Percentiles rank a stretch among this genome's conserved stretches.
Evolutionary conservation across 2,113 vertebrate species (phyloP).

Genomic region (Oreotrochilus melanogaster): DNA sequence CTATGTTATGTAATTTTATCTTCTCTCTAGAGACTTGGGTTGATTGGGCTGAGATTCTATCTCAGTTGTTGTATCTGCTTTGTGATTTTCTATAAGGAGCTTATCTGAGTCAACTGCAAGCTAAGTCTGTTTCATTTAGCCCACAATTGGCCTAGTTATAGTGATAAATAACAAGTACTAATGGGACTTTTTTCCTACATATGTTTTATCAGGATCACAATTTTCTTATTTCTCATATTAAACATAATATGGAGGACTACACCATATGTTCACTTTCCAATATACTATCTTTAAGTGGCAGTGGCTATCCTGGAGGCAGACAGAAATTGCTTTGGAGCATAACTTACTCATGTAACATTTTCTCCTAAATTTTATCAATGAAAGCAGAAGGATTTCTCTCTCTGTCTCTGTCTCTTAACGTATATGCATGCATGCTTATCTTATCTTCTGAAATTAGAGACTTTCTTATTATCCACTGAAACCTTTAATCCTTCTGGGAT

Average conservation of each 20-base stretch:
- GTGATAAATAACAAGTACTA: background rate
- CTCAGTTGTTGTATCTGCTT: background rate
- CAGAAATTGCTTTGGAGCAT: background rate
- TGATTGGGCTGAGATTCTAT: background rate
- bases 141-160: background rate
- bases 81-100: background rate
- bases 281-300: background rate
- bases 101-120: background rate
- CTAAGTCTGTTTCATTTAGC: background rate
- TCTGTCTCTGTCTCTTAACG: background rate
- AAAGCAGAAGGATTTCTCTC: background rate
- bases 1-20: background rate
- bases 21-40: background rate
- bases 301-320: background rate
- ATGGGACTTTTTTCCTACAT: background rate
- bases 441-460: background rate
- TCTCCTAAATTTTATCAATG: background rate
- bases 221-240: background rate
- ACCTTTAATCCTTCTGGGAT: background rate
- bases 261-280: background rate
- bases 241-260: background rate
- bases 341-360: background rate
- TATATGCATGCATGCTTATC: background rate
- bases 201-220: background rate
- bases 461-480: background rate